Evolutionary conservation across 2,113 vertebrate genomes (phyloP), one percentile per base, ranked within the genome.

Genomic region (Ancistrus triradiatus): DNA sequence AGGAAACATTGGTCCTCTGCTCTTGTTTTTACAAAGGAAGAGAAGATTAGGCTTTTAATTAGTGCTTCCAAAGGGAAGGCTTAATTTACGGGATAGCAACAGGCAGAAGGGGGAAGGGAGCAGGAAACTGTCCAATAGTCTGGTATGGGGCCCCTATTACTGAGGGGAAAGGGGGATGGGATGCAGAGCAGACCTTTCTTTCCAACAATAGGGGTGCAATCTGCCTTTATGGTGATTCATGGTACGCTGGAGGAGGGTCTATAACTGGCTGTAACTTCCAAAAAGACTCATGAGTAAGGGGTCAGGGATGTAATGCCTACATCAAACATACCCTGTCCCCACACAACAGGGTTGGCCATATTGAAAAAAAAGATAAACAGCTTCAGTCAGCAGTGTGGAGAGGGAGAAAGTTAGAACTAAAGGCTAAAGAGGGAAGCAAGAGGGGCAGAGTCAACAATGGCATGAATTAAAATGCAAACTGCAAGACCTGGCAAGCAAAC

Each of bases 301-400:
- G 86, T 89, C 85, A 88, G 80, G 82, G 83, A 84, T 83, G 84
- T 82, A 83, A 76, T 85, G 79, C 75, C 85, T 85, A 88, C 88
- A 89, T 90, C 85, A 89, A 80, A 73, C 71, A 68, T 72, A 78
- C 83, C 77, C 82, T 74, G 74, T 78, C 80, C 68, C 73, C 68
- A 68, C 24, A 31, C 56, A 61, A 49, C 42, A 52, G 58, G 25
- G 52, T 28, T 79, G 74, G 80, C 82, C 1, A 72, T 81, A 77
- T 77, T 86, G 81, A 86, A 44, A 43, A 86, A 81, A 81, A 87
- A 85, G 88, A 86, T 83, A 86, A 89, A 89, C 82, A 87, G 83
- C 76, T 80, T 78, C 75, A 74, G 79, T 80, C 81, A 77, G 76
- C 78, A 72, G 71, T 70, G 78, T 74, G 22, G 58, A 53, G 79